Base-by-base conservation (phyloP, 1,140 invertebrate species). In the Helicoverpa zea region DNA sequence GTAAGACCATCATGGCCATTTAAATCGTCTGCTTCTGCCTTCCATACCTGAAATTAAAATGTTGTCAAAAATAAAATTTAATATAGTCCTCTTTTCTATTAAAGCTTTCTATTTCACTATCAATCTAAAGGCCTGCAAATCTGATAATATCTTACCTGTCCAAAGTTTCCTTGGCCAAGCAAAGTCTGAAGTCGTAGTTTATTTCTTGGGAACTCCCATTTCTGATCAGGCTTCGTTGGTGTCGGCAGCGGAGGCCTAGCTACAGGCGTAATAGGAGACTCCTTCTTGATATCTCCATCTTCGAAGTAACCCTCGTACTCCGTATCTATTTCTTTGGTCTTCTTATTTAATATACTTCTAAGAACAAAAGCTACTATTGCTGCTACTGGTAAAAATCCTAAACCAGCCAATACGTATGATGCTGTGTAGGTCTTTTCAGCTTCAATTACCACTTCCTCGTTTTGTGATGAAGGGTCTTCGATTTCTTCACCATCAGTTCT, bases 101-200 rank as follows among this genome's bases (percentile, higher is more conserved):
- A n/a, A n/a, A n/a, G n/a, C n/a, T n/a, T n/a, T n/a, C n/a, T n/a
- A n/a, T n/a, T n/a, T n/a, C n/a, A n/a, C n/a, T n/a, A n/a, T n/a
- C n/a, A n/a, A 30, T 61, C 3, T 4, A 12, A 61, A 10, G 4
- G n/a, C 10, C 0, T 18, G 3, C 2, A 18, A 73, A 73, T 35
- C 9, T 1, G 23, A 16, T 54, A 56, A 54, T 3, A 23, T 43
- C 72, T 76, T 91, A 97, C 97, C 95, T 97, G 97, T 43, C 98
- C 98, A 90, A 98, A 98, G 91, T 98, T 98, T 49, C 98, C 98
- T 94, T 98, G 97, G 9, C 98, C 98, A 10, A 98, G 93, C 47
- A 98, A 95, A 51, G 97, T 98, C 87, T 98, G 97, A 47, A 98
- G 92, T 54, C 97, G 95, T n/a, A 98, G 94, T 88, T 97, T 97